Evolutionary conservation across 2,797 vertebrate species (phyloP), one percentile per base, ranked within the genome.

Genomic region (Scomberomorus guttatus): DNA sequence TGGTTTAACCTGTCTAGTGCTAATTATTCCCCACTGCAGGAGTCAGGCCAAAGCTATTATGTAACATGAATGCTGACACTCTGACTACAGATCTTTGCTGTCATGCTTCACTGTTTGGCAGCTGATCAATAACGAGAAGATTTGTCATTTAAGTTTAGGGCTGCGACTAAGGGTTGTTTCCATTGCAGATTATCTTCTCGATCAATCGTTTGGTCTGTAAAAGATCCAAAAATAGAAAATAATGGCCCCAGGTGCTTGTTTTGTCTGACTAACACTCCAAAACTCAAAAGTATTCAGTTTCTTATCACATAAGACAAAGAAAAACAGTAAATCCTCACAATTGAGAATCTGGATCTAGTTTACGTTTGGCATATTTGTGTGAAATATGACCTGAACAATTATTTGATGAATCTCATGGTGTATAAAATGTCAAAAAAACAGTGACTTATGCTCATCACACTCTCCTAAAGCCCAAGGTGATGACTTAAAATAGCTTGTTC

Each of bases 1-100:
- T 63, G 84, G 66, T 82, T 75, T 61, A 85, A 87, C 85, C 71
- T 86, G 82, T 79, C 72, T 56, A 7, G 60, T 66, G 57, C 51
- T 81, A n/a, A 61, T 75, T 73, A 65, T 46, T 25, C 54, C 64
- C 10, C 24, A 1, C 63, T 69, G 54, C 69, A 73, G 17, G 54
- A 51, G 57, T 67, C 68, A 84, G 32, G 61, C 29, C 68, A 13
- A 48, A 63, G 13, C 42, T 52, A 4, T 89, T 82, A 81, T 77
- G 69, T 62, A 86, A 72, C 12, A 57, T 14, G 34, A 44, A 25
- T 13, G 8, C 6, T 50, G 46, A 80, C 72, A 46, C 7, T 46
- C 27, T 55, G 63, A 67, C 66, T 58, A 10, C 48, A 68, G 34
- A 56, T 70, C 22, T 34, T 55, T n/a, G 32, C 63, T 67, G 74